Evolutionary conservation across 2,113 vertebrate species (phyloP).

Genomic region (Callochromis pleurospilus): DNA sequence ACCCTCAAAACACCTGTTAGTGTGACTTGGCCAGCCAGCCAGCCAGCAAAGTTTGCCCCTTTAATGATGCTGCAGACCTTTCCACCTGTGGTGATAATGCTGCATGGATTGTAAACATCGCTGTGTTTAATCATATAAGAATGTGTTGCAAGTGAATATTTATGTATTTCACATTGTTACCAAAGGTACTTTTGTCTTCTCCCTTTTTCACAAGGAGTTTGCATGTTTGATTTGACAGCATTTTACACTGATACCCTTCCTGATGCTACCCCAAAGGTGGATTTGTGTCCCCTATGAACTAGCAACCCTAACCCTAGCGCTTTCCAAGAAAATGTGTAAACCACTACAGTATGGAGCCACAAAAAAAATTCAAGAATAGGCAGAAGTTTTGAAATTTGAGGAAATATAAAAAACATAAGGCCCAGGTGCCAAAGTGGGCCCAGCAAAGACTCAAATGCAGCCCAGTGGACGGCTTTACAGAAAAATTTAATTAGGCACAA

Average conservation of each 20-base stretch:
- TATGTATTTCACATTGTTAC: neutral
- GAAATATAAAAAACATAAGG: neutral
- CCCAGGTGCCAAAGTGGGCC: neutral
- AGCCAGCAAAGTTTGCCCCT: neutral
- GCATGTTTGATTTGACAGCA: neutral
- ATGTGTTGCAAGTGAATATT: neutral
- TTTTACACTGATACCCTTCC: neutral
- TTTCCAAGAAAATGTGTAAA: neutral
- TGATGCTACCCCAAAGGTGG: neutral
- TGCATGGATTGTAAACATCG: neutral
- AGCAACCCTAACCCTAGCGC: neutral
- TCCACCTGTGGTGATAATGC: neutral
- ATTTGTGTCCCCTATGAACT: neutral
- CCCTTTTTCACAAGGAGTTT: neutral
- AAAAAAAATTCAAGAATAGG: neutral
- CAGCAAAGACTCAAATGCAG: neutral
- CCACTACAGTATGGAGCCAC: neutral
- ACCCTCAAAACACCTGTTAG: neutral
- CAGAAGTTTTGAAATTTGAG: neutral
- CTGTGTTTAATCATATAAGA: neutral
- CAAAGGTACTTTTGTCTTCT: neutral
- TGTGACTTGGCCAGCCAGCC: neutral
- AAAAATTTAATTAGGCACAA: neutral
- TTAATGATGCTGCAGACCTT: neutral
- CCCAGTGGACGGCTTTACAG: neutral